Evolutionary conservation across 1,140 invertebrate species (phyloP), one percentile per base, ranked within the genome.

Genomic region (Zeugodacus cucurbitae): DNA sequence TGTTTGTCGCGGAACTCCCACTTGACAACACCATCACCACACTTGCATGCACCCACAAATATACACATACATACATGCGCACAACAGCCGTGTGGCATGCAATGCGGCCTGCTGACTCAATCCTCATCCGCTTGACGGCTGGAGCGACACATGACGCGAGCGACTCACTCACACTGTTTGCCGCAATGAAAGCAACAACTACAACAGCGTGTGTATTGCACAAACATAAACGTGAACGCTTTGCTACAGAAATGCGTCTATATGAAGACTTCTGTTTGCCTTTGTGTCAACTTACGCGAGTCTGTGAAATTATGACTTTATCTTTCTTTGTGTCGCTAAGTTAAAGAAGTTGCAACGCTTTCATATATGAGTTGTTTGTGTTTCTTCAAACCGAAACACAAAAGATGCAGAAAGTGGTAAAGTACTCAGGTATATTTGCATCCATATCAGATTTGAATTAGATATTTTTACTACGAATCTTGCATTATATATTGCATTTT

Each of bases 101-200:
- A 37, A 70, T 5, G 67, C 74, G 41, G 37, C 22, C 6, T 37
- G 74, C 32, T 14, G 74, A 82, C 41, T 82, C 74, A 82, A 82
- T 82, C 26, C 74, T 82, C 41, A 48, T 82, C 74, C 74, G 74
- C 17, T 22, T 48, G 41, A 54, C 74, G 74, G 74, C 74, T 82
- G 74, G 41, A 6, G 37, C 34, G 44, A 54, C 74, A 82, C 41
- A 82, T 44, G 20, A 48, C n/a, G 78, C 22, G 54, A 44, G n/a
- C 17, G n/a, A 44, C 59, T 41, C 34, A 67, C 59, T 20, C 44
- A 44, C 59, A 62, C 48, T 87, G 29, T 32, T 54, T 44, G 34
- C 59, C 64, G 22, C 37, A 10, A 11, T 22, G 67, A 8, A 32
- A 74, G 34, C 67, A 41, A 67, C 26, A 67, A 67, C 64, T 32